Evolutionary conservation across 2,113 vertebrate species (phyloP).

Genomic region (pig (Sus scrofa)): T2T-Sscrofa CM000826.6:100546001-100546500

Average conservation of each 20-base stretch:
- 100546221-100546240: background rate
- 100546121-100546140: no score
- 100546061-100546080: no score
- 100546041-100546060: no score
- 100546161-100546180: no score
- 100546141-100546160: no score
- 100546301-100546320: background rate
- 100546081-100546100: no score
- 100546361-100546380: background rate
- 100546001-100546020: no score
- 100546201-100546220: background rate
- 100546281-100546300: slow-evolving; percentile 29
- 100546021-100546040: no score
- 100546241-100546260: background rate
- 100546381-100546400: slow-evolving; percentile 8
- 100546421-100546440: background rate
- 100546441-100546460: slow-evolving; percentile 24
- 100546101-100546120: no score
- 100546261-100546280: slow-evolving; percentile 40
- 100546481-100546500: background rate
- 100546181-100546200: slow-evolving; percentile 2
- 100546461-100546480: background rate
- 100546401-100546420: slow-evolving; percentile 51
- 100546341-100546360: background rate
- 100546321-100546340: background rate